phyloP scores from a whole-genome alignment of 2,888 invertebrate genomes.

The Pogonocherus hispidulus region DNA sequence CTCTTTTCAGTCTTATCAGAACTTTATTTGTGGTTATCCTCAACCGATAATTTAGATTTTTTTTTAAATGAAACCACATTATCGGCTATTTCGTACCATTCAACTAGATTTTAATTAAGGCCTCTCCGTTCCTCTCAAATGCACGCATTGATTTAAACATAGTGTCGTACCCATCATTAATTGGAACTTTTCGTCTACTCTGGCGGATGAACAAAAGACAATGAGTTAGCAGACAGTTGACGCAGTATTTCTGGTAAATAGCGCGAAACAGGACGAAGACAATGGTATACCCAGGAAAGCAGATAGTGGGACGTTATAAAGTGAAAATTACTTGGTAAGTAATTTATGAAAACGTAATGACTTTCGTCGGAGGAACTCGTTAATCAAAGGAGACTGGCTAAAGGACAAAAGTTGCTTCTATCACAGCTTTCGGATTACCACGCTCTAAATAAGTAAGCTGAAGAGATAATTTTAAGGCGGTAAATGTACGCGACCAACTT shows the following conservation, averaged over 20 bases:
- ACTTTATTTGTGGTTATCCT: no score
- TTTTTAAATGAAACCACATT: no score
- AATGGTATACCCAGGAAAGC: conserved; percentile 31
- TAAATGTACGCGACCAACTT: conserved; percentile 38
- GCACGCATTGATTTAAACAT: background rate
- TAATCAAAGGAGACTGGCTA: conserved; percentile 61
- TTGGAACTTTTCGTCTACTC: conserved; percentile 13
- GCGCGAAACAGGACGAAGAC: conserved; percentile 41
- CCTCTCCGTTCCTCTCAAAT: background rate
- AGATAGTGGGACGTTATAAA: conserved; percentile 54
- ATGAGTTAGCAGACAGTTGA: conserved; percentile 25
- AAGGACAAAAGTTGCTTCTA: conserved; percentile 59
- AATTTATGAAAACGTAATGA: conserved; percentile 65
- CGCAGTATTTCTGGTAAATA: conserved; percentile 45
- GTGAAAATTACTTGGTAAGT: conserved; percentile 59
- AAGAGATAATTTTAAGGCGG: conserved; percentile 42
- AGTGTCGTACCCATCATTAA: background rate
- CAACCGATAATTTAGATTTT: no score
- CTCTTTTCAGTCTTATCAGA: no score
- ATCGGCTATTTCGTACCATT: background rate
- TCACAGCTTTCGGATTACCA: conserved; percentile 55
- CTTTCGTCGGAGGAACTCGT: conserved; percentile 61
- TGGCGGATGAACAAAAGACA: conserved; percentile 10
- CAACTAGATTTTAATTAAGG: background rate
- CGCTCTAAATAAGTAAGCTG: conserved; percentile 52